Base-by-base conservation (phyloP, 1,140 invertebrate genomes). In the Papilio glaucus region DNA sequence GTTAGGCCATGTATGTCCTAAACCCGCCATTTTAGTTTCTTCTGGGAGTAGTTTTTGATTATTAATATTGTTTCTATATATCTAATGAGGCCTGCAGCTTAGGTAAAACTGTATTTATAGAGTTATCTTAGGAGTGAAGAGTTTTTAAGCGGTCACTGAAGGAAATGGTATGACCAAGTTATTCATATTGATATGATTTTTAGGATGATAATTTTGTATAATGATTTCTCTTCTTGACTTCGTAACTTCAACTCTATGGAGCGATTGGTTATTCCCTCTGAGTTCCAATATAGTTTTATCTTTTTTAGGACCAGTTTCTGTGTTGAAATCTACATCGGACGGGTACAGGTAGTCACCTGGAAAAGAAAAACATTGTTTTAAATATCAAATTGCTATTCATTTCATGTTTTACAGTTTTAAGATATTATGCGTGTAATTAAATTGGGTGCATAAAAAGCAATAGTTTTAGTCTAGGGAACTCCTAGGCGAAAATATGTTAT, bases 1-100 rank as follows among this genome's bases (percentile, higher is more conserved):
- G 93, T 98, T 99, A 67, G 98, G 97, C 98, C 98, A 99, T 77
- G 95, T 94, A 68, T 92, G 87, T 69, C 87, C 86, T 4, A 84
- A 84, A n/a, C 83, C 80, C 53, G 88, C 88, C 89, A 91, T 93
- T 42, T 78, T 82, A 63, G 8, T 7, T 49, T 39, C 4, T 45
- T 42, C 12, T 3, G 49, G 21, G 24, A 18, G 49, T 57, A 57
- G 18, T 26, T 9, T 57, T 18, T 57, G 10, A 57, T 18, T 38
- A 74, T 63, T 72, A 49, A 57, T 69, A 65, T 29, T 75, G 53
- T 71, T 45, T 76, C 21, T 70, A 77, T 77, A 74, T 74, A 60
- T 82, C 81, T 86, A 85, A 72, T 86, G 86, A 85, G 84, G 80
- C 82, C 72, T 74, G 80, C 60, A 61, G 72, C 21, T 86, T 85